A percentile compares a stretch with the other conserved stretches of the same genome.
Conservation (phyloP, 2,888 invertebrate genomes). For the Phengaris arion region DNA sequence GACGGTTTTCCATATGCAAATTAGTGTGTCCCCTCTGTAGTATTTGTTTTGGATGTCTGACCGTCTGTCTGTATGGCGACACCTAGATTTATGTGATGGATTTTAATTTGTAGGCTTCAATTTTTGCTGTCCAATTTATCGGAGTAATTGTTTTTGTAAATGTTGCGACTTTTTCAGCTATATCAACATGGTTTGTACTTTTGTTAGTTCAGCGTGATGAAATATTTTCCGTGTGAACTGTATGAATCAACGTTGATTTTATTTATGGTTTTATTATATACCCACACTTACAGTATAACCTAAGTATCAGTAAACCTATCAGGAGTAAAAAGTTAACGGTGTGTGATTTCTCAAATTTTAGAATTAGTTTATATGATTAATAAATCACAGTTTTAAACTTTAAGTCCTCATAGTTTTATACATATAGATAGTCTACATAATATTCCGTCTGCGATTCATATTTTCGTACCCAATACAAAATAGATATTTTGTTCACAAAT, state of each 20-base stretch:
- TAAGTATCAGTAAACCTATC: no score
- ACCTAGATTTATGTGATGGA: conserved; percentile 45
- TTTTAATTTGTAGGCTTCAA: conserved; percentile 39
- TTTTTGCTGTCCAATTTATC: conserved; percentile 33
- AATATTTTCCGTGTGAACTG: neutral
- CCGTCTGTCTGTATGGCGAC: conserved; percentile 45
- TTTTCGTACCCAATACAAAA: neutral
- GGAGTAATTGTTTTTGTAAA: conserved; percentile 34
- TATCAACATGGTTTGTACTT: conserved; percentile 10
- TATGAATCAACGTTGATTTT: neutral
- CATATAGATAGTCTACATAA: neutral
- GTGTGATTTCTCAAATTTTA: neutral
- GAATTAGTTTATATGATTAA: neutral
- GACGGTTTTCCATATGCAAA: conserved; percentile 74
- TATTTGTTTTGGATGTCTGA: conserved; percentile 71
- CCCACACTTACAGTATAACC: neutral
- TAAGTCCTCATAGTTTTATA: neutral
- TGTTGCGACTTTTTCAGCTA: conserved; percentile 21
- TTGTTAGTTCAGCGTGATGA: conserved; percentile 8
- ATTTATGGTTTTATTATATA: neutral
- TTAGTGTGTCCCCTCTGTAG: conserved; percentile 62
- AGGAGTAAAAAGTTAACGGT: neutral
- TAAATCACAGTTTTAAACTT: neutral
- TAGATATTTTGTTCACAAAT: neutral
- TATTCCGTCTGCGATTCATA: neutral